Percentiles rank a stretch among this genome's conserved stretches.
Evolutionary conservation across 2,797 vertebrate species (phyloP).

Genomic region (Chromis chromis): DNA sequence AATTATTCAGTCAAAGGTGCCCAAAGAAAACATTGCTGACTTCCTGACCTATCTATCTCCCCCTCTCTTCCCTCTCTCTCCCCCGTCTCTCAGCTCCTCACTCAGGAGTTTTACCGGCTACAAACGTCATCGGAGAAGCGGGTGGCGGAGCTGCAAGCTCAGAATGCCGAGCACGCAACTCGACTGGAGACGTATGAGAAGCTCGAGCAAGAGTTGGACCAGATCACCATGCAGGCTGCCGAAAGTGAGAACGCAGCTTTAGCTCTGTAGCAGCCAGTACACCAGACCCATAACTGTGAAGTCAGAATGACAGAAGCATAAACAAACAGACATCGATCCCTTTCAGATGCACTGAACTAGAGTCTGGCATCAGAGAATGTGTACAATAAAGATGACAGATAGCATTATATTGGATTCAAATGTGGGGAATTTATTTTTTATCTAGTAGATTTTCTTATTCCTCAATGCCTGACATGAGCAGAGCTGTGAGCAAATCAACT

Average conservation of each 20-base stretch:
- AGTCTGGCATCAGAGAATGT: neutral
- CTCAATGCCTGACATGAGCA: neutral
- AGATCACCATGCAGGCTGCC: constrained; percentile 96
- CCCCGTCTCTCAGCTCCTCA: constrained; percentile 88
- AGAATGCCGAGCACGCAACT: constrained; percentile 90
- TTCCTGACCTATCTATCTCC: neutral
- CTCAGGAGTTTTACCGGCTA: constrained; percentile 96
- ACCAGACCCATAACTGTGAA: constrained; percentile 14
- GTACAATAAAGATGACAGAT: constrained; percentile 5
- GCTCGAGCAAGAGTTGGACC: constrained; percentile 94
- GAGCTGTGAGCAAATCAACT: neutral
- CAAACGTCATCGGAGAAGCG: constrained; percentile 93
- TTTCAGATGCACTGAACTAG: neutral
- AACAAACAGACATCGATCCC: neutral
- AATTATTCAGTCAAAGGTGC: neutral
- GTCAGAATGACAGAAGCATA: constrained; percentile 14
- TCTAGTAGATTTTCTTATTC: neutral
- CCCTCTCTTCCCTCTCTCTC: neutral
- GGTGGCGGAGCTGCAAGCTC: constrained; percentile 90
- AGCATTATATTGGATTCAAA: neutral
- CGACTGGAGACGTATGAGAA: constrained; percentile 93
- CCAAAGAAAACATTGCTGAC: too few relatives aligned
- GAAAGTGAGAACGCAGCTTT: constrained; percentile 86
- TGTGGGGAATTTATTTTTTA: neutral
- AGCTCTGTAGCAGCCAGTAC: constrained; percentile 1